Base-by-base conservation (phyloP, 1,140 invertebrate species). In the Anastrepha ludens region DNA sequence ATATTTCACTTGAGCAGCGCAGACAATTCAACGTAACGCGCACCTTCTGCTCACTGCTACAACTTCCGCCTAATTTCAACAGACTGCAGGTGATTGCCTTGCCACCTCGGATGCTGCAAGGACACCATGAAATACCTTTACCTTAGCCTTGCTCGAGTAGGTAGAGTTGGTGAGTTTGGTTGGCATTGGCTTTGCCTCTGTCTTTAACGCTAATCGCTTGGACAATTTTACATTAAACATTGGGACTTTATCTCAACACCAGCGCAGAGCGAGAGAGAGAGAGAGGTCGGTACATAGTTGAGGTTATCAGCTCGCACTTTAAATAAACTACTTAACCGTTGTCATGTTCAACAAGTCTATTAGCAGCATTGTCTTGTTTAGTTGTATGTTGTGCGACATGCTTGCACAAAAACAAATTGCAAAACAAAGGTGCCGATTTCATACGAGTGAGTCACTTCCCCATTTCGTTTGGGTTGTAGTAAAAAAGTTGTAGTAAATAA, bases 111-210 rank as follows among this genome's bases (percentile, higher is more conserved):
- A 50, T 74, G 41, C 5, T 29, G 44, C 70, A 74, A 74, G 44
- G 70, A 74, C 70, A 50, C 13, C 44, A n/a, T 50, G 39, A 7
- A 74, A 41, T 74, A 41, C 4, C 70, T 44, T 74, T 67, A 67
- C 41, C 70, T 74, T 13, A 13, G 41, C 44, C 47, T 50, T 47
- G 4, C 13, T 17, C 7, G 39, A 74, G n/a, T 29, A 29, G 29
- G 29, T 29, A 29, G 29, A 29, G 29, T 29, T 29, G 29, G 29
- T 29, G 47, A 74, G 39, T 29, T 9, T 44, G 39, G 44, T 74
- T 74, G 70, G 70, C 70, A 74, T 74, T 74, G 70, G 70, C 70
- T 74, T 74, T 50, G 70, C 70, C 70, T 2, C 44, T 74, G 70
- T 41, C 67, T 74, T 74, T 47, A 41, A 74, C 70, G 39, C 44